Conservation (phyloP, 2,888 invertebrate species). For the Euzophera pinguis region DNA sequence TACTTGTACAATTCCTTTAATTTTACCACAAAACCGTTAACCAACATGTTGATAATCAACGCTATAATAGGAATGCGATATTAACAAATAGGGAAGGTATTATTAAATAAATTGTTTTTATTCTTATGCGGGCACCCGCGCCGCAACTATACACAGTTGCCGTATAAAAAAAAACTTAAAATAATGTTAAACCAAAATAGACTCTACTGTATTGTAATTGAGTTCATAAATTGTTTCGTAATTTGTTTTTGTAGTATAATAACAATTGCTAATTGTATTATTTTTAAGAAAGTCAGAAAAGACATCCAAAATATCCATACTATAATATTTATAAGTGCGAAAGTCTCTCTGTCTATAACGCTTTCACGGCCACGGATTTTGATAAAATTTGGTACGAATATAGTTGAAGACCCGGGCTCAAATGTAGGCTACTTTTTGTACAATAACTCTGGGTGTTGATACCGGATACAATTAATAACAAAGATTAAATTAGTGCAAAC, state of each 20-base stretch:
- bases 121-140: constrained; percentile 69
- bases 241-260: constrained; percentile 5
- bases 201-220: constrained; percentile 28
- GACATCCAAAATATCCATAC: too few relatives aligned
- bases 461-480: constrained; percentile 4
- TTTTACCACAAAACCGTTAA: constrained; percentile 60
- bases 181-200: constrained; percentile 17
- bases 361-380: too few relatives aligned
- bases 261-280: constrained; percentile 39
- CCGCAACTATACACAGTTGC: constrained; percentile 29
- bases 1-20: constrained; percentile 7
- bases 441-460: background rate
- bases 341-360: too few relatives aligned
- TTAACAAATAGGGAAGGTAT: constrained; percentile 70
- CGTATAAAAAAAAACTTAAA: constrained; percentile 24
- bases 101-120: constrained; percentile 57
- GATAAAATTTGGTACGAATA: too few relatives aligned
- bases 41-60: constrained; percentile 66
- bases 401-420: too few relatives aligned
- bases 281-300: background rate
- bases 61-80: constrained; percentile 67
- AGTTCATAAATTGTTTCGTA: constrained; percentile 15
- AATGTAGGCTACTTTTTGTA: too few relatives aligned
- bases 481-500: background rate
- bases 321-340: too few relatives aligned